Conservation (phyloP, 1,140 invertebrate genomes). For the Eriosoma lanigerum region DNA sequence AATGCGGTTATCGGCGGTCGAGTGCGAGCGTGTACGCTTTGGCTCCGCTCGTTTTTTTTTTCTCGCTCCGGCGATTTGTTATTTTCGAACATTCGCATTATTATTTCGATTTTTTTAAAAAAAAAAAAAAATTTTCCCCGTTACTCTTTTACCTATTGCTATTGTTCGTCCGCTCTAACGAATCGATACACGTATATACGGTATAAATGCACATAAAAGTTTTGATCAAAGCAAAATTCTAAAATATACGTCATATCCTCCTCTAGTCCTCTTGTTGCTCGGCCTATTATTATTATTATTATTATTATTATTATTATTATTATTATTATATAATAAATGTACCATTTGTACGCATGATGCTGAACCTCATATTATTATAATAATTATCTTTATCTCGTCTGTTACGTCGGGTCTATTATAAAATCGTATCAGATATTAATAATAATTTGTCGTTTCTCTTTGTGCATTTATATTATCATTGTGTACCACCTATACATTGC, state of each 20-base stretch:
- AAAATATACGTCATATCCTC: no score
- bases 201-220: neutral
- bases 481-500: no score
- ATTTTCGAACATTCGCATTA: neutral
- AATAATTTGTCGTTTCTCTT: no score
- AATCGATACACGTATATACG: no score
- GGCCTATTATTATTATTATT: no score
- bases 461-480: no score
- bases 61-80: neutral
- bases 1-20: constrained; percentile 43
- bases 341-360: neutral
- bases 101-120: neutral
- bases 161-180: no score
- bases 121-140: no score
- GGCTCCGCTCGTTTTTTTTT: neutral
- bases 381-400: neutral
- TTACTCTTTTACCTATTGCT: no score
- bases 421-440: neutral
- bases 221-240: constrained; percentile 4
- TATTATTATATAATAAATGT: neutral
- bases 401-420: neutral
- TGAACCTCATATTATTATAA: neutral
- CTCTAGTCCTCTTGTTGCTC: neutral
- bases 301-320: no score
- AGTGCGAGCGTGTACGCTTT: neutral